Evolutionary conservation across 2,797 vertebrate genomes (phyloP).

Genomic region (Cottoperca gobio): DNA sequence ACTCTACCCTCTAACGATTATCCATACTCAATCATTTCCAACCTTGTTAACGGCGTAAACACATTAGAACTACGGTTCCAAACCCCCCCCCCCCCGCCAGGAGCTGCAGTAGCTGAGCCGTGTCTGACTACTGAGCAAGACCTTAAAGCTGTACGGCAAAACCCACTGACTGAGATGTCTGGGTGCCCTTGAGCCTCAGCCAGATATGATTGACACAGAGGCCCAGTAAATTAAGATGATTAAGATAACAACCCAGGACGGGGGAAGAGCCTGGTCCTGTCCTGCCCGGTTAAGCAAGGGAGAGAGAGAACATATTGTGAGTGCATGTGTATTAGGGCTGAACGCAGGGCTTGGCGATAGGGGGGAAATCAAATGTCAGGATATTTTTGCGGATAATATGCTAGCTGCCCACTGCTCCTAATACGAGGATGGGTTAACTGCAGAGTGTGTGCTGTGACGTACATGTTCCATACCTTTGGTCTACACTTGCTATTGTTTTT

Average conservation of each 20-base stretch:
- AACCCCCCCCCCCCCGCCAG: slow-evolving; percentile 23
- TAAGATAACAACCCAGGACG: slow-evolving; percentile 48
- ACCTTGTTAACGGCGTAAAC: slow-evolving; percentile 48
- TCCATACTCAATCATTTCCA: slow-evolving; percentile 40
- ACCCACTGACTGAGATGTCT: slow-evolving; percentile 57
- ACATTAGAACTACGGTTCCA: slow-evolving; percentile 35
- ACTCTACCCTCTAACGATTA: neutral
- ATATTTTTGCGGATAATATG: no score
- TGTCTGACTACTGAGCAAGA: slow-evolving; percentile 55
- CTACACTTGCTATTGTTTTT: neutral
- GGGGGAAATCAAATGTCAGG: no score
- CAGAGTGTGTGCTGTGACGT: no score
- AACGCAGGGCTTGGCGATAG: no score
- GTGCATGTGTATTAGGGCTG: no score
- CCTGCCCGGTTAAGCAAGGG: slow-evolving; percentile 24
- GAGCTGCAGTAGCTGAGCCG: slow-evolving; percentile 58
- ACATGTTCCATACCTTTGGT: no score
- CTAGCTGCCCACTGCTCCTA: no score
- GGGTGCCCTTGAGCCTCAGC: slow-evolving; percentile 67
- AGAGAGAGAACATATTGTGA: slow-evolving; percentile 2
- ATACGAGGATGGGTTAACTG: no score
- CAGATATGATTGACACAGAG: slow-evolving; percentile 73
- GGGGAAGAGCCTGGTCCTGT: slow-evolving; percentile 32
- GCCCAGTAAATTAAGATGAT: slow-evolving; percentile 76
- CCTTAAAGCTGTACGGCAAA: slow-evolving; percentile 62